phyloP scores from a whole-genome alignment of 2,797 vertebrate species.

The Eospalax fontanierii region DNA sequence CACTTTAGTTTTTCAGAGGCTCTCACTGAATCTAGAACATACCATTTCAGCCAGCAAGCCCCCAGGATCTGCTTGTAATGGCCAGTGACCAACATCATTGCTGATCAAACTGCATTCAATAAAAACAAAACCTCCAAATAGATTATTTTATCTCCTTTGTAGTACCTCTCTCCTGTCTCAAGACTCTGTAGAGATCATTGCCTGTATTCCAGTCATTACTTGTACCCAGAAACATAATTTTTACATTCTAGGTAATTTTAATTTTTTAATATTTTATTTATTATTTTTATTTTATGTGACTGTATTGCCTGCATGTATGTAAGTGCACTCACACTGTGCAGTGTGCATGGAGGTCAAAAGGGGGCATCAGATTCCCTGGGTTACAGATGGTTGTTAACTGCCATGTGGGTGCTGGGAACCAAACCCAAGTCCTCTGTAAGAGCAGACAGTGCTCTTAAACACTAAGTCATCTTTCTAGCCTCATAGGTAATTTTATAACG shows the following conservation, averaged over 20 bases:
- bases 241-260: not conserved
- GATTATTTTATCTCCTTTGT: not conserved
- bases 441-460: too few species aligned
- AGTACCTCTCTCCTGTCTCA: not conserved
- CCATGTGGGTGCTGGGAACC: too few species aligned
- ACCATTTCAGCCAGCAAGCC: not conserved
- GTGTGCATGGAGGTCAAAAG: too few species aligned
- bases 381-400: too few species aligned
- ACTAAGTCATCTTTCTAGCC: too few species aligned
- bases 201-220: not conserved
- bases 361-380: too few species aligned
- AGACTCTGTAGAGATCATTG: not conserved
- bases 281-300: too few species aligned
- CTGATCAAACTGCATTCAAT: not conserved
- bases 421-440: too few species aligned
- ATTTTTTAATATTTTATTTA: not conserved
- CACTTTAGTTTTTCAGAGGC: not conserved
- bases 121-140: not conserved
- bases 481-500: not conserved
- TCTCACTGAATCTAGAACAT: not conserved
- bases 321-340: too few species aligned
- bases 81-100: not conserved
- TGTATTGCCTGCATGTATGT: too few species aligned
- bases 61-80: not conserved
- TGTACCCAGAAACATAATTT: not conserved